phyloP scores from a whole-genome alignment of 2,113 vertebrate species.

The Picathartes gymnocephalus region DNA sequence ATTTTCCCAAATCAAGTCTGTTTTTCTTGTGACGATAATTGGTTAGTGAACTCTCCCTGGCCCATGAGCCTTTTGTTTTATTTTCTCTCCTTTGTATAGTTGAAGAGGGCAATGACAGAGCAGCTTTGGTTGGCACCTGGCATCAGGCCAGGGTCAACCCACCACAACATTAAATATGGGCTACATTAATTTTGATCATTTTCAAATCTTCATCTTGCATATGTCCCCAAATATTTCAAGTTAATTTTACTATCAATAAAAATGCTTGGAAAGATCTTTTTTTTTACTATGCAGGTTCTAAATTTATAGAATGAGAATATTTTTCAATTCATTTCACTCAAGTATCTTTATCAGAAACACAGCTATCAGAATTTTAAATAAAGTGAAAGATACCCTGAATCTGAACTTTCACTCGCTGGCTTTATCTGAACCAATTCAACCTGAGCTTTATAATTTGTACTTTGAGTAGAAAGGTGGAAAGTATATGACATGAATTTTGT shows the following conservation, averaged over 20 bases:
- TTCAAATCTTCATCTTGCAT: not conserved
- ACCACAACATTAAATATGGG: not conserved
- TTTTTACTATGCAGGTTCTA: not conserved
- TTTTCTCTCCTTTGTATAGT: not conserved
- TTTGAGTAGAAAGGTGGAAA: not conserved
- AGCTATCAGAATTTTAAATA: not conserved
- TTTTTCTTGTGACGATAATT: not conserved
- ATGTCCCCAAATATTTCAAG: not conserved
- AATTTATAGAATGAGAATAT: not conserved
- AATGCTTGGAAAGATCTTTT: not conserved
- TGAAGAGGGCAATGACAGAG: not conserved
- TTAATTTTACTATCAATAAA: not conserved
- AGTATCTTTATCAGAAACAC: not conserved
- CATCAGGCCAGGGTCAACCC: not conserved
- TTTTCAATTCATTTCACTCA: not conserved
- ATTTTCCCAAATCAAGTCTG: not conserved
- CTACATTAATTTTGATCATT: not conserved
- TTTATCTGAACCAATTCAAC: not conserved
- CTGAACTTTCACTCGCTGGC: too few relatives aligned
- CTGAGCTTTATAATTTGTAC: not conserved
- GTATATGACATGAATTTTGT: not conserved
- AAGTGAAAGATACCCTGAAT: not conserved
- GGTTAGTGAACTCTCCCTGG: not conserved
- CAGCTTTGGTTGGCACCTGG: not conserved
- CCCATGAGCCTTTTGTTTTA: not conserved